Evolutionary conservation across 2,888 invertebrate genomes (phyloP).

Genomic region (Eupithecia vulgata): DNA sequence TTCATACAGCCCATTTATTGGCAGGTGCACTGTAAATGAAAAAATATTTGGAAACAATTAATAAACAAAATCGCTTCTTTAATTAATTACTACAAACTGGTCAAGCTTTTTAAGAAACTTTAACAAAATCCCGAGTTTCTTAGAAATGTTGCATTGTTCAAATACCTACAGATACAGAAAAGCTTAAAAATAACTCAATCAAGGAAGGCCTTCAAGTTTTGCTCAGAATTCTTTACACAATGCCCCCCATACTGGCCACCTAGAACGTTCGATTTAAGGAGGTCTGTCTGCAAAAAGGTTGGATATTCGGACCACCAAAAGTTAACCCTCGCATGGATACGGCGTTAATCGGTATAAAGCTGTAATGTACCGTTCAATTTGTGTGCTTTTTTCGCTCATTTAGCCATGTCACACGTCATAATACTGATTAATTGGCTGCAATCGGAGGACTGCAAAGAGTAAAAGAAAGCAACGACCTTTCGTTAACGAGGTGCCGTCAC

Average conservation of each 20-base stretch:
- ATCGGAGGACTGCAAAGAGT: conserved; percentile 57
- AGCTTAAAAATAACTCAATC: conserved; percentile 54
- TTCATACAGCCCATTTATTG: conserved; percentile 26
- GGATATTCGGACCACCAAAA: conserved; percentile 42
- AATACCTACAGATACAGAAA: conserved; percentile 44
- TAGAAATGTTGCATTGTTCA: conserved; percentile 44
- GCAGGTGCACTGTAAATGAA: conserved; percentile 17
- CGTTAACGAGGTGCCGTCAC: conserved; percentile 77
- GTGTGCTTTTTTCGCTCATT: conserved; percentile 63
- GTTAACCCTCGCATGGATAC: conserved; percentile 7
- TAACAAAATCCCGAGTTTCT: conserved; percentile 19
- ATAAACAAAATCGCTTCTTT: neutral
- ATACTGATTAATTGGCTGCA: conserved; percentile 78
- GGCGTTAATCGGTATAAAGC: neutral
- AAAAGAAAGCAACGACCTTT: conserved; percentile 75
- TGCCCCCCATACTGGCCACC: conserved; percentile 51
- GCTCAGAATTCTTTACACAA: conserved; percentile 47
- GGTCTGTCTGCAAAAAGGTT: conserved; percentile 53
- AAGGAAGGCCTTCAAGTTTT: conserved; percentile 49
- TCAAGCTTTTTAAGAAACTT: neutral
- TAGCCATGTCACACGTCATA: conserved; percentile 77
- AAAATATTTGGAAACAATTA: neutral
- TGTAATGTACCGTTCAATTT: conserved; percentile 45
- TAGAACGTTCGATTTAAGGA: conserved; percentile 45
- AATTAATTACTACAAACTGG: neutral